Percentiles rank a stretch among this genome's conserved stretches.
phyloP scores from a whole-genome alignment of 2,797 vertebrate species.

The Sciaenops ocellatus region DNA sequence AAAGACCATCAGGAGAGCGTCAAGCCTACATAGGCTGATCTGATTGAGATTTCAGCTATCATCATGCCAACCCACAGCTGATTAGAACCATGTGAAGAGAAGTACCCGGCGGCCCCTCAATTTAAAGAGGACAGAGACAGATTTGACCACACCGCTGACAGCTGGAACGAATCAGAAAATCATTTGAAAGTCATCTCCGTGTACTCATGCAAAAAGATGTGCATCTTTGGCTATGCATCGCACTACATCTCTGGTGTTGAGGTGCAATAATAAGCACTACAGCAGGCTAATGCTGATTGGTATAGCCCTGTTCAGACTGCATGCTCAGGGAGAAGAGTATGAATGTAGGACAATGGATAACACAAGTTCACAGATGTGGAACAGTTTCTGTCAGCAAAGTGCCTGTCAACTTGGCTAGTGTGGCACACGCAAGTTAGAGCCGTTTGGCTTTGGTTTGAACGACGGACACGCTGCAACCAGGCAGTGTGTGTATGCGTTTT shows the following conservation, averaged over 20 bases:
- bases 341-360: conserved; percentile 26
- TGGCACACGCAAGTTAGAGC: conserved; percentile 64
- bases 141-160: conserved; percentile 33
- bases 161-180: conserved; percentile 45
- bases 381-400: conserved; percentile 45
- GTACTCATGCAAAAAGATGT: conserved; percentile 74
- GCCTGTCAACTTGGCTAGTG: conserved; percentile 36
- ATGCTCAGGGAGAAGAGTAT: conserved; percentile 61
- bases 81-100: conserved; percentile 51
- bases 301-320: conserved; percentile 73
- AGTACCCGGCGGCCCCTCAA: conserved; percentile 39
- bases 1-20: conserved; percentile 53
- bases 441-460: conserved; percentile 77
- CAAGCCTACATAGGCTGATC: conserved; percentile 46
- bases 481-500: conserved; percentile 68
- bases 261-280: conserved; percentile 55
- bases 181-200: conserved; percentile 48
- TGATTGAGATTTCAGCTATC: conserved; percentile 33
- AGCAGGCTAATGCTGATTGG: conserved; percentile 62
- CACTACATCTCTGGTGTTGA: conserved; percentile 58
- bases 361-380: conserved; percentile 43
- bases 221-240: conserved; percentile 79
- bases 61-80: conserved; percentile 59
- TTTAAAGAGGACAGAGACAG: conserved; percentile 36
- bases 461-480: conserved; percentile 73